phyloP scores from a whole-genome alignment of 2,113 vertebrate species.

The Zosterops borbonicus region DNA sequence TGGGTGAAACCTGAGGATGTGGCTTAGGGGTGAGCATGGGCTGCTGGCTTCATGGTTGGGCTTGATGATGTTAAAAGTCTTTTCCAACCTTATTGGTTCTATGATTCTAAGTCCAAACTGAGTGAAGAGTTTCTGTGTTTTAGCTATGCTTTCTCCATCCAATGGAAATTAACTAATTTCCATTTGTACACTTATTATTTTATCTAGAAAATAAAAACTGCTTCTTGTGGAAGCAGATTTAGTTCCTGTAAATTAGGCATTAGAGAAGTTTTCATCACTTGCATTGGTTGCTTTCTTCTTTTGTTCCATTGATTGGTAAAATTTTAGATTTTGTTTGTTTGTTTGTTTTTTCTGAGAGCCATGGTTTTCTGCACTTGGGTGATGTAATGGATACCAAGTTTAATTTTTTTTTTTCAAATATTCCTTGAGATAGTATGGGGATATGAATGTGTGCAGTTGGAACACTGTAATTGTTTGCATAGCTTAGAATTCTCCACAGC shows the following conservation, averaged over 20 bases:
- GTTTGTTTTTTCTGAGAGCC: neutral
- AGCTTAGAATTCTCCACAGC: neutral
- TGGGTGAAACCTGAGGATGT: fast-evolving
- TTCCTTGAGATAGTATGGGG: neutral
- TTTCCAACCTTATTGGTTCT: neutral
- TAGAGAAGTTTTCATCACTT: neutral
- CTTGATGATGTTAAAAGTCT: neutral
- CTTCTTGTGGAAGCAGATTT: neutral
- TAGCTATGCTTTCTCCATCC: neutral
- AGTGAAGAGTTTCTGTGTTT: neutral
- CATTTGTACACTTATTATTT: neutral
- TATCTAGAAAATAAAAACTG: neutral
- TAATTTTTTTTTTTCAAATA: neutral
- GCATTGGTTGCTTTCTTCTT: neutral
- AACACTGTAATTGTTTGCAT: neutral
- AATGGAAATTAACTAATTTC: neutral
- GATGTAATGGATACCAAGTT: neutral
- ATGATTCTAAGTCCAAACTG: neutral
- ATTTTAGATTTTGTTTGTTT: neutral
- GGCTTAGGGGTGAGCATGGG: neutral
- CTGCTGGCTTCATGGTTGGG: neutral
- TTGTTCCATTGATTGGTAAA: neutral
- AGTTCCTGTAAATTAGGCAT: neutral
- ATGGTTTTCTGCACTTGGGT: neutral
- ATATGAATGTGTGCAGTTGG: neutral